A percentile compares a stretch with the other conserved stretches of the same genome.
Conservation (phyloP, 1,140 invertebrate genomes). For the Tetraneura akinire region DNA sequence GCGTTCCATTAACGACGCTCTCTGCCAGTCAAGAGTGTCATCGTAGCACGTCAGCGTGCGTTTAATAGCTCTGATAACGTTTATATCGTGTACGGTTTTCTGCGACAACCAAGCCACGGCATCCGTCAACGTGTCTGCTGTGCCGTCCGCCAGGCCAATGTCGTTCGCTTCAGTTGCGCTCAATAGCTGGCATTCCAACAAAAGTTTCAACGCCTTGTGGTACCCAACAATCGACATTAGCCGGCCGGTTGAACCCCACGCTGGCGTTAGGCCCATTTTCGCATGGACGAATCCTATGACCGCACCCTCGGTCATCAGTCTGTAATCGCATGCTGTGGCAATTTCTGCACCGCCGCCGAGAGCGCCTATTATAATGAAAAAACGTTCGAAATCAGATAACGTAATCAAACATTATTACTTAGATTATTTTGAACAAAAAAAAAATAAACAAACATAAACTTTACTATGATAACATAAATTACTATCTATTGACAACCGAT, state of each 20-base stretch:
- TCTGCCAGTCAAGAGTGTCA: conserved; percentile 53
- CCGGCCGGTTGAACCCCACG: conserved; percentile 64
- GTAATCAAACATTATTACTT: too few species aligned
- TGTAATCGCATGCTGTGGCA: conserved; percentile 63
- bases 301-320: conserved; percentile 59
- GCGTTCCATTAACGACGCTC: conserved; percentile 57
- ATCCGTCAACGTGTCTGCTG: conserved; percentile 54
- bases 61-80: conserved; percentile 60
- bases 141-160: conserved; percentile 59
- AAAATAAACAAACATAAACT: too few species aligned
- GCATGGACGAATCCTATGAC: conserved; percentile 65
- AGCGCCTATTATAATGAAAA: too few species aligned
- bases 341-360: conserved; percentile 68
- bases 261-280: conserved; percentile 64
- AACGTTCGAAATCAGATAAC: too few species aligned
- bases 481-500: too few species aligned
- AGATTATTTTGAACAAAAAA: too few species aligned
- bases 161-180: conserved; percentile 58
- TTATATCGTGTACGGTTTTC: conserved; percentile 56
- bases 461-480: too few species aligned
- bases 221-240: conserved; percentile 61
- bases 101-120: conserved; percentile 58
- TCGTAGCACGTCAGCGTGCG: conserved; percentile 52
- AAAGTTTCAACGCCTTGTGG: conserved; percentile 60
- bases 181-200: conserved; percentile 56